These are phyloP conservation scores for Lepilemur septentrionalis DNA, from an alignment of 2,797 vertebrate species.

Conservation along the genomic window DNA sequence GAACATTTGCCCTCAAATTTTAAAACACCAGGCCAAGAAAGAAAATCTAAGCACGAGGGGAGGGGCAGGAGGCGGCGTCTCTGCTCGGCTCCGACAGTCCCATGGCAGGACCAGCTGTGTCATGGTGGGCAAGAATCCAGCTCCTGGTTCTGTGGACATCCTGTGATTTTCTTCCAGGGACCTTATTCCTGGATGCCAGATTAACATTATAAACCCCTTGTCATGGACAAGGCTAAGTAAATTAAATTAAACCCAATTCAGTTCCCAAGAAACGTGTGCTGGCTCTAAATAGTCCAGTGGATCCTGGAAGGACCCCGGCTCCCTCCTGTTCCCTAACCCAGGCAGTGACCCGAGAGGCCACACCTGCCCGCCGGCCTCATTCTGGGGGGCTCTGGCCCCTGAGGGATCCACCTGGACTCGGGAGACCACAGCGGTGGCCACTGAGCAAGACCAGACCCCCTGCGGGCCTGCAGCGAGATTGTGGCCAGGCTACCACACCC, in stretches of 20 bases:
- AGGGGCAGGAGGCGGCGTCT: background rate
- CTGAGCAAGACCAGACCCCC: background rate
- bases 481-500: accelerated
- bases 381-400: background rate
- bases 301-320: background rate
- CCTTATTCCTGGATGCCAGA: background rate
- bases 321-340: too few species aligned
- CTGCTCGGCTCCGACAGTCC: background rate
- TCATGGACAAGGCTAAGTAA: background rate
- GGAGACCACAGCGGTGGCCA: background rate
- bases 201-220: background rate
- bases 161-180: background rate
- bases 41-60: background rate
- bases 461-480: background rate
- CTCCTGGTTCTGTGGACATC: too few species aligned
- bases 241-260: background rate
- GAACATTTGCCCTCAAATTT: background rate
- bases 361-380: too few species aligned
- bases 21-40: background rate
- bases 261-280: background rate
- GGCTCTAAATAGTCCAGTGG: background rate
- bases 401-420: background rate
- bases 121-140: background rate
- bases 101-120: background rate
- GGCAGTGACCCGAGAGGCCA: accelerated